Evolutionary conservation across 1,140 invertebrate species (phyloP).

Genomic region (Drosophila nebulosa): DNA sequence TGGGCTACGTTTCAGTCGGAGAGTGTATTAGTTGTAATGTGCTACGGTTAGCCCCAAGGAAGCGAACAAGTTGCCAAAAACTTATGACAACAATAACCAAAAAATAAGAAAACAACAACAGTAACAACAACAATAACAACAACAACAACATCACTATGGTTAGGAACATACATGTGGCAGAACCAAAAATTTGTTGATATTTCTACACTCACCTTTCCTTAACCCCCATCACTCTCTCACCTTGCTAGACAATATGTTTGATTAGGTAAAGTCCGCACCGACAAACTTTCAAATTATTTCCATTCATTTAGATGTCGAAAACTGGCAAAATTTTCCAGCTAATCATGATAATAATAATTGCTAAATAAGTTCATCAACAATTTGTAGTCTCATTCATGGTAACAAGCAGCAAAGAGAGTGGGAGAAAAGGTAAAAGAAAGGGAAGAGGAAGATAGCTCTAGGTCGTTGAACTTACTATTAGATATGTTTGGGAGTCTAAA

Average conservation of each 20-base stretch:
- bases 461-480: too few species aligned
- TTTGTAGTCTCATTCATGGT: slow-evolving; percentile 1
- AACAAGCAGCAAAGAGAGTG: too few species aligned
- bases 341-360: slow-evolving; percentile 56
- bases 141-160: slow-evolving; percentile 12
- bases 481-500: too few species aligned
- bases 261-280: slow-evolving; percentile 41
- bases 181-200: slow-evolving; percentile 18
- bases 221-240: not conserved
- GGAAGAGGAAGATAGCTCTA: too few species aligned
- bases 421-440: too few species aligned
- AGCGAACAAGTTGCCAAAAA: slow-evolving; percentile 67
- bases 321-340: slow-evolving; percentile 48
- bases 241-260: slow-evolving; percentile 68
- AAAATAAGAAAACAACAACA: slow-evolving; percentile 29
- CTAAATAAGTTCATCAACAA: slow-evolving; percentile 45
- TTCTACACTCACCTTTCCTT: slow-evolving; percentile 34
- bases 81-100: slow-evolving; percentile 55
- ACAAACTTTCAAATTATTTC: slow-evolving; percentile 64
- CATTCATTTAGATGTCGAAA: slow-evolving; percentile 56
- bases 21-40: slow-evolving; percentile 77
- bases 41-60: slow-evolving; percentile 58
- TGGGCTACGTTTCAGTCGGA: slow-evolving; percentile 57
- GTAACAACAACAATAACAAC: slow-evolving; percentile 22
- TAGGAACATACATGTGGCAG: slow-evolving; percentile 1